Evolutionary conservation across 2,888 invertebrate species (phyloP), one percentile per base, ranked within the genome.

Genomic region (Cryptophagus acutangulus): DNA sequence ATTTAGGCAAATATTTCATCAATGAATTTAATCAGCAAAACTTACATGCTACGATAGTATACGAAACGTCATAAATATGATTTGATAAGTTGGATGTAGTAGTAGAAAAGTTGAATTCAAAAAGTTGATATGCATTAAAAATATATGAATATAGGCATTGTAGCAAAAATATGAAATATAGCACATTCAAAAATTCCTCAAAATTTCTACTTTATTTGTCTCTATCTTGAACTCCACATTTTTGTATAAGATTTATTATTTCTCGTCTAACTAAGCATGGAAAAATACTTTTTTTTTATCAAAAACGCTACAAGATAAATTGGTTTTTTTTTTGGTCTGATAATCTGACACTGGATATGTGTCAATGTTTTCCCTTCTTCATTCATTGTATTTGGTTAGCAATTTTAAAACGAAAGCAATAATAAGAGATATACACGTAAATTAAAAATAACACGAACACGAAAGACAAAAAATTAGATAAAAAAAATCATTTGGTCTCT

Each of bases 271-370:
- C 60, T 63, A 62, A 63, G 59, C 58, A 46, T 65, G n/a, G n/a
- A 62, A 54, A 64, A 65, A 66, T 63, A 66, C 63, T 63, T 54
- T 49, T 51, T 46, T 46, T 43, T 47, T 46, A 53, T 48, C 52
- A 54, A 59, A 58, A 62, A 56, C 43, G 56, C 61, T 61, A 59
- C 54, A n/a, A n/a, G n/a, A 49, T 55, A 52, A 49, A 38, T 47
- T 46, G 48, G 43, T 46, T 51, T 53, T 47, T 49, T 41, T 54
- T 51, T 62, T 63, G 61, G 60, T 60, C 59, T 57, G 56, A 57
- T 54, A 8, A 31, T 20, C n/a, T n/a, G n/a, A n/a, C n/a, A n/a
- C 20, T 9, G 9, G 26, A 26, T 26, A 26, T 26, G 26, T 26
- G 26, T n/a, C 9, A 20, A n/a, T n/a, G n/a, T n/a, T n/a, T n/a